A percentile compares a stretch with the other conserved stretches of the same genome.
Conservation (phyloP, 2,113 vertebrate genomes). For the Megalops atlanticus region DNA sequence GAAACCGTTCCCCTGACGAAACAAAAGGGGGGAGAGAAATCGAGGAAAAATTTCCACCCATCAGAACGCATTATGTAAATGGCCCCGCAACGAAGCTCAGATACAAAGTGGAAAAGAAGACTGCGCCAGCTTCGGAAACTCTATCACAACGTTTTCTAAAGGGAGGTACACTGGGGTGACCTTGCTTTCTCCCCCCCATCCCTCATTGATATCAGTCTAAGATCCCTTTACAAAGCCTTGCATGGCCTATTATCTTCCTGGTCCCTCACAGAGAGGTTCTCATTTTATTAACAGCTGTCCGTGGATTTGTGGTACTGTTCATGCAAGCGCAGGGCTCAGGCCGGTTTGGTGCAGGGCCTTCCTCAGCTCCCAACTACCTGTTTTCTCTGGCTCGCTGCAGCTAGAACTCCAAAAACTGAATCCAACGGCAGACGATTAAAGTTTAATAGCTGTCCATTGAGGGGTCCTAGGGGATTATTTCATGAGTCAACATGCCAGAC, state of each 20-base stretch:
- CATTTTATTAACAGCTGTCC: background rate
- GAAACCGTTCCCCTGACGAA: slow-evolving; percentile 69
- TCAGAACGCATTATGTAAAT: slow-evolving; percentile 75
- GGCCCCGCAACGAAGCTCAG: slow-evolving; percentile 70
- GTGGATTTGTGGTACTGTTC: too few species aligned
- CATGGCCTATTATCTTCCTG: background rate
- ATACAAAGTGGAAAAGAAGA: slow-evolving; percentile 49
- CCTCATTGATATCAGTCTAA: background rate
- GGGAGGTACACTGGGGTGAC: background rate
- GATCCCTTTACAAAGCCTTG: background rate
- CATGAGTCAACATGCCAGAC: slow-evolving; percentile 68
- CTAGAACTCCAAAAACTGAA: slow-evolving; percentile 37
- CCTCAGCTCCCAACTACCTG: slow-evolving; percentile 28
- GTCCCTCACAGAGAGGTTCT: background rate
- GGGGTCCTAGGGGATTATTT: slow-evolving; percentile 59
- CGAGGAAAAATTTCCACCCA: slow-evolving; percentile 62
- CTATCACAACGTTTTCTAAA: slow-evolving; percentile 44
- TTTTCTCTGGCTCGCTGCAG: slow-evolving; percentile 36
- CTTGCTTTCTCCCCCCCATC: background rate
- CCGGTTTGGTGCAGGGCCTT: background rate
- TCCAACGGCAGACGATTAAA: slow-evolving; percentile 57
- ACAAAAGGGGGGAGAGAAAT: slow-evolving; percentile 45
- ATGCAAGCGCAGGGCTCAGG: too few species aligned
- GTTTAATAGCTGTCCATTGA: slow-evolving; percentile 65
- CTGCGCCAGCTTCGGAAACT: slow-evolving; percentile 49